Base-by-base conservation (phyloP, 1,140 invertebrate genomes). In the Caenorhabditis inopinata region DNA sequence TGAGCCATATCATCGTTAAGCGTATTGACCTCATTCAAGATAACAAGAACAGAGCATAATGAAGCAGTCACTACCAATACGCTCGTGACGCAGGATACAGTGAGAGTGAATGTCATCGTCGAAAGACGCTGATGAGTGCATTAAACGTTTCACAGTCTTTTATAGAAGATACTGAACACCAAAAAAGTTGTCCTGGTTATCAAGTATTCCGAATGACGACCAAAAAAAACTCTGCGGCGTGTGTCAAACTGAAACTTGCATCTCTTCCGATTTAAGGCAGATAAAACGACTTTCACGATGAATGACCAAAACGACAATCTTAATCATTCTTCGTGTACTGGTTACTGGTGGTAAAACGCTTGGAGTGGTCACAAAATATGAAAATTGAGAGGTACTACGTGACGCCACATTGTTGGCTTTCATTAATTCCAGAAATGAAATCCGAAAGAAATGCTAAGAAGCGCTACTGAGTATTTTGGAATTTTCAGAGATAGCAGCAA, bases 1-100 rank as follows among this genome's bases (percentile, higher is more conserved):
- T 21, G 3, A 12, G 47, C 29, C 11, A 80, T 53, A 25, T 74
- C 74, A 14, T 76, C 48, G 18, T 38, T 35, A 7, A 80, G 48
- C 23, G 48, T 48, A 21, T 76, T 80, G 11, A 80, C 46, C n/a
- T 80, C 79, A 68, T 68, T 68, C 58, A 68, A 38, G 12, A 68
- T 68, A 68, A 68, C 58, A 68, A 68, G 32, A 68, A 68, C 58
- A 21, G 58, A 68, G 32, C 58, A 68, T 38, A 68, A 9, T n/a
- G 58, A 68, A 21, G 58, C 58, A 21, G 58, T 68, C 29, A 68
- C 38, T 38, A 68, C 58, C 32, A 68, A 29, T 7, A 38, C 58
- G 58, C 58, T 68, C 3, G 58, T 68, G 38, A 32, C 58, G 32
- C 58, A 68, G 58, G 58, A 68, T 11, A 68, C 58, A 21, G 58